A percentile compares a stretch with the other conserved stretches of the same genome.
These are phyloP conservation scores for Lysandra coridon DNA, from an alignment of 2,888 invertebrate genomes.

Conservation along the genomic window DNA sequence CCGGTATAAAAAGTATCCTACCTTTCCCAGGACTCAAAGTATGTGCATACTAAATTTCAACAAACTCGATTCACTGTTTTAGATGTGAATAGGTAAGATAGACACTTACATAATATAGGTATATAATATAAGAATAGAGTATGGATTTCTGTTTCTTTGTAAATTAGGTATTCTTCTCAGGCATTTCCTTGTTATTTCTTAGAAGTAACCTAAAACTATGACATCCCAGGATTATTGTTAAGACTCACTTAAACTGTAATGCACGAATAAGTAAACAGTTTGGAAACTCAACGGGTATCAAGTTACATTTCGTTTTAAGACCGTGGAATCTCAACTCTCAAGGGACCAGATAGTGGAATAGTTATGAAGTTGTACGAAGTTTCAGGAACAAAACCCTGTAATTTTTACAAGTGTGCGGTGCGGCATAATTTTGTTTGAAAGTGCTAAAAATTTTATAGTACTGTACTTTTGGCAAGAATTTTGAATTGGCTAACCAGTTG, in stretches of 20 bases:
- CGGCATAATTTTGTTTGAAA: not conserved
- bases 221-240: conserved; percentile 2
- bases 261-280: conserved; percentile 25
- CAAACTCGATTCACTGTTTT: too few species aligned
- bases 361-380: conserved; percentile 20
- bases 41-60: too few species aligned
- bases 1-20: too few species aligned
- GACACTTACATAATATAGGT: not conserved
- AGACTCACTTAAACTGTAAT: conserved; percentile 5
- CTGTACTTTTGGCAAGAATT: not conserved
- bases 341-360: conserved; percentile 24
- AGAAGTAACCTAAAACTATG: not conserved
- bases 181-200: too few species aligned
- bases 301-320: conserved; percentile 25
- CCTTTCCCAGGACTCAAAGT: too few species aligned
- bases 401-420: conserved; percentile 14
- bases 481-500: not conserved
- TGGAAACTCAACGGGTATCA: conserved; percentile 11
- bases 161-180: too few species aligned
- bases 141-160: too few species aligned
- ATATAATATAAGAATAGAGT: not conserved
- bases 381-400: conserved; percentile 8
- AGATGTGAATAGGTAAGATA: too few species aligned
- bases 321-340: not conserved
- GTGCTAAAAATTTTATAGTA: not conserved